These are phyloP conservation scores for Drosophila yooni DNA, from an alignment of 2,888 invertebrate species.

Conservation along the genomic window DNA sequence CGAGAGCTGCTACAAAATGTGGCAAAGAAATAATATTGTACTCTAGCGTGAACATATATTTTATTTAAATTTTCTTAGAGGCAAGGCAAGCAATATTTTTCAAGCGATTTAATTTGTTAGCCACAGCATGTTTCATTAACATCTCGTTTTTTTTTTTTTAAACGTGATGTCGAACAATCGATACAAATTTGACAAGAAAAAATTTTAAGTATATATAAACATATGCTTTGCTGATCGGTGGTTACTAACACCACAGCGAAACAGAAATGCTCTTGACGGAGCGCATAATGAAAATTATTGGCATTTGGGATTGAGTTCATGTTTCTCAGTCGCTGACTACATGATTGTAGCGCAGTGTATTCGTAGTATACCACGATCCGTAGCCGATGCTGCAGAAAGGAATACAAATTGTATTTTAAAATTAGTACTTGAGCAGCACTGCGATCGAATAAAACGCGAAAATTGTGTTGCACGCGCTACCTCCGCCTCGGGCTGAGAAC, in stretches of 20 bases:
- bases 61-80: background rate
- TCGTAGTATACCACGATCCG: slow-evolving; percentile 70
- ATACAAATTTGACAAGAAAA: background rate
- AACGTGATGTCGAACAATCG: background rate
- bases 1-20: slow-evolving; percentile 41
- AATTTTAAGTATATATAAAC: background rate
- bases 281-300: slow-evolving; percentile 62
- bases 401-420: slow-evolving; percentile 83
- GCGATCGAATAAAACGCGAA: slow-evolving; percentile 85
- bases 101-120: background rate
- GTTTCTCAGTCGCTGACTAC: slow-evolving; percentile 66
- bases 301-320: slow-evolving; percentile 75
- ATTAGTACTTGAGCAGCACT: slow-evolving; percentile 85
- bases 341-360: slow-evolving; percentile 72
- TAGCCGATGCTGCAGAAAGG: slow-evolving; percentile 71
- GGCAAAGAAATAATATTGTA: slow-evolving; percentile 10
- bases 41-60: background rate
- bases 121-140: background rate
- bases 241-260: slow-evolving; percentile 7
- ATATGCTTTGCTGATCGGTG: background rate
- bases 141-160: background rate
- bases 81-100: background rate
- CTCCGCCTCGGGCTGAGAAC: slow-evolving; percentile 59
- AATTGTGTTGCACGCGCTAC: slow-evolving; percentile 72
- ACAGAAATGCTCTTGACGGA: slow-evolving; percentile 32